Base-by-base conservation (phyloP, 92 coral and sea anemone species). In the Zoanthus sansibaricus region DNA sequence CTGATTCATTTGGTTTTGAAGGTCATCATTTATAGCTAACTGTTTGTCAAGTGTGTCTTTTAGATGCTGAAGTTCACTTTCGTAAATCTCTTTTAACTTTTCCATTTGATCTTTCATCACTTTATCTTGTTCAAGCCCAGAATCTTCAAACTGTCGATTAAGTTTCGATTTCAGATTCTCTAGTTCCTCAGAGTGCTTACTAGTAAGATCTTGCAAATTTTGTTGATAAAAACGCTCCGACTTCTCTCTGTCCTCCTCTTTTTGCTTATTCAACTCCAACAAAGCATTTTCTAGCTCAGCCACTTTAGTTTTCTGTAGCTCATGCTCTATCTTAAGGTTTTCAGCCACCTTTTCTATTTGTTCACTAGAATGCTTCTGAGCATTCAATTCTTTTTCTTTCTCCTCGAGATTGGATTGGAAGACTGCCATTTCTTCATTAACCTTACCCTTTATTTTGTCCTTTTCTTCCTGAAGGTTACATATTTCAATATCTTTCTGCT, bases 21-120 rank as follows among this genome's bases (percentile, higher is more conserved):
- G 79, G 74, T 88, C 91, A 68, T 64, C 82, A 75, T 89, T 87
- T n/a, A 94, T 59, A 16, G 86, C 25, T 72, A 87, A 72, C 91
- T 94, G 95, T 33, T 94, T 93, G 1, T 94, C 93, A 48, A 93
- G 72, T 0, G 98, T 78, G 72, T 91, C 94, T 45, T 86, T 93
- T 83, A 91, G 71, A 58, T 88, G 79, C n/a, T 83, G 92, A 51
- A 86, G 70, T 75, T 95, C 99, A 33, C 93, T 94, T 49, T 97
- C 98, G 48, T 97, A 86, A 72, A 95, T 72, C 33, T 89, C 90
- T 55, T 89, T 93, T 48, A 97, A 64, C 87, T 91, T 90, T 25
- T 88, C 93, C 75, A 97, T 37, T 78, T 88, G 94, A n/a, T 93
- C 86, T 45, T 95, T 93, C 84, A 91, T 87, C 51, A 88, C 45